These are phyloP conservation scores for Gymnarchus niloticus DNA, from an alignment of 2,113 vertebrate species.

Conservation along the genomic window DNA sequence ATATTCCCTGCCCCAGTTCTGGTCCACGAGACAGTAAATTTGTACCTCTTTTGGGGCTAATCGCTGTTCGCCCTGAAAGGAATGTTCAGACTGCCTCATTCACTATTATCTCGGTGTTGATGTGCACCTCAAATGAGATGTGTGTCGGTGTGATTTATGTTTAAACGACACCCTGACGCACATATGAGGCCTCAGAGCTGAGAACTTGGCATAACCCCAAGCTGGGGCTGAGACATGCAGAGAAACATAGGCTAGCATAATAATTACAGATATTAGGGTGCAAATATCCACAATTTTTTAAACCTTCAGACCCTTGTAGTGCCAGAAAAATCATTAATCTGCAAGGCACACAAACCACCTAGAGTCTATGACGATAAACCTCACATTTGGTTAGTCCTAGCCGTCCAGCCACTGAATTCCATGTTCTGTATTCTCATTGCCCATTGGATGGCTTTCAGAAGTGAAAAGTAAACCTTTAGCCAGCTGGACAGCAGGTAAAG, in stretches of 20 bases:
- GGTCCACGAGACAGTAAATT: background rate
- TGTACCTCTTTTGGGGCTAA: constrained; percentile 26
- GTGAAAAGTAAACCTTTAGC: background rate
- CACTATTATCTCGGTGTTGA: constrained; percentile 37
- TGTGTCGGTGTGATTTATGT: constrained; percentile 11
- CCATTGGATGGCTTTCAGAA: background rate
- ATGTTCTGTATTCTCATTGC: background rate
- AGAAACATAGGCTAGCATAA: constrained; percentile 20
- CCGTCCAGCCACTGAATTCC: background rate
- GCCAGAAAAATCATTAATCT: background rate
- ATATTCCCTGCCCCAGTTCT: background rate
- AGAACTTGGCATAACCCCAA: constrained; percentile 30
- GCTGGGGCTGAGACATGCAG: constrained; percentile 28
- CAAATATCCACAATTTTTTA: constrained; percentile 18
- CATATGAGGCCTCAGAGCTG: constrained; percentile 11
- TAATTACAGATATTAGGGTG: constrained; percentile 32
- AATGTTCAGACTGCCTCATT: constrained; percentile 34
- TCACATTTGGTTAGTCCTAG: background rate
- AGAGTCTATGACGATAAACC: background rate
- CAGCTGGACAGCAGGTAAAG: background rate
- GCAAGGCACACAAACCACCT: background rate
- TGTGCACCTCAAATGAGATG: constrained; percentile 33
- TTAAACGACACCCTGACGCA: constrained; percentile 34
- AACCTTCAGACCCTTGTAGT: background rate
- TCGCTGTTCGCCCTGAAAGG: constrained; percentile 37